Conservation (phyloP, 2,797 vertebrate genomes). For the Lepilemur septentrionalis region DNA sequence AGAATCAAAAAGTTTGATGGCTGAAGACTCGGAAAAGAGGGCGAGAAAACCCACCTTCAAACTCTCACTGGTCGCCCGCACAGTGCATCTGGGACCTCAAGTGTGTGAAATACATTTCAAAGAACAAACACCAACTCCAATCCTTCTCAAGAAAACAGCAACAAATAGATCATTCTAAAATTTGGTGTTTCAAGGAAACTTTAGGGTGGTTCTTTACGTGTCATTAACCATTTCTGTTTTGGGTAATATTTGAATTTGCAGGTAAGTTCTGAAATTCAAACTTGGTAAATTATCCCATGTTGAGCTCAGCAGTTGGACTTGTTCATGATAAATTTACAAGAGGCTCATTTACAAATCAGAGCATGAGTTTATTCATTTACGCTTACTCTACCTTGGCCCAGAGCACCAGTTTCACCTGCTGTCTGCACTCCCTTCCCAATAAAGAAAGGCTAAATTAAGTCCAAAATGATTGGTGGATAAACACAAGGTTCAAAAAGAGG, state of each 20-base stretch:
- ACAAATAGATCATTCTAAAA: neutral
- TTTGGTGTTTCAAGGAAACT: neutral
- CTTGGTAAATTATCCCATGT: neutral
- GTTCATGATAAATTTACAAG: neutral
- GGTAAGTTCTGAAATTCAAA: constrained; percentile 37
- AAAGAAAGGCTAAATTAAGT: constrained; percentile 34
- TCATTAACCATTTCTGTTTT: neutral
- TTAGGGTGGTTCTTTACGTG: neutral
- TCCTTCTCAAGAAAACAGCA: neutral
- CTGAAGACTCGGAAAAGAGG: neutral
- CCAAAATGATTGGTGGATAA: constrained; percentile 29
- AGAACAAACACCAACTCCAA: neutral
- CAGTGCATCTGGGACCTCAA: neutral
- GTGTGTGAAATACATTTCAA: neutral
- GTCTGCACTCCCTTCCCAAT: neutral
- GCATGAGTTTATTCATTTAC: neutral
- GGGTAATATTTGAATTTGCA: constrained; percentile 2
- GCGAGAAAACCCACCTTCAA: neutral
- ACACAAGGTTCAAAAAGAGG: neutral
- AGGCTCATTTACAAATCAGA: neutral
- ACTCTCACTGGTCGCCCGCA: neutral
- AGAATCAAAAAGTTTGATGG: neutral
- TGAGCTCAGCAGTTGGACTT: neutral
- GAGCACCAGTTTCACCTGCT: neutral
- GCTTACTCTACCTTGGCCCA: neutral